A percentile compares a stretch with the other conserved stretches of the same genome.
phyloP scores from a whole-genome alignment of 2,797 vertebrate genomes.

The Phataginus tetradactyla region DNA sequence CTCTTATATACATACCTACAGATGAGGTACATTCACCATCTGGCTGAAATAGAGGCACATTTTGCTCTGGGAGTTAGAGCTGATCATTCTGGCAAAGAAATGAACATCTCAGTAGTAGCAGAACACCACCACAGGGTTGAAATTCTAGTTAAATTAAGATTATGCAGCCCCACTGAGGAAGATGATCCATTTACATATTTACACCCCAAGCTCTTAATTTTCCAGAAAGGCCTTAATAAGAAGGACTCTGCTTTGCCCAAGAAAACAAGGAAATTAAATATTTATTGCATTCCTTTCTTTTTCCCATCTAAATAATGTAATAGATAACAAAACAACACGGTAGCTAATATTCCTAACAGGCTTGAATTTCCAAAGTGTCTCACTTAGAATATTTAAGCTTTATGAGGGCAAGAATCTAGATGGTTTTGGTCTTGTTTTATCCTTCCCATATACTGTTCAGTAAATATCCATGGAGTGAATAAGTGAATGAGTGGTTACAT shows the following conservation, averaged over 20 bases:
- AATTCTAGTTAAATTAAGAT: conserved; percentile 74
- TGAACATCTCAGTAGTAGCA: background rate
- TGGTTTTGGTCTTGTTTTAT: background rate
- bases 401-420: background rate
- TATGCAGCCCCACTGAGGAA: conserved; percentile 28
- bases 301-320: background rate
- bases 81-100: conserved; percentile 46
- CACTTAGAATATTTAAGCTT: background rate
- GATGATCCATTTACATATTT: conserved; percentile 61
- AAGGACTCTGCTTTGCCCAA: background rate
- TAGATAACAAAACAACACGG: background rate
- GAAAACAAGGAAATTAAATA: conserved; percentile 23
- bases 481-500: background rate
- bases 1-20: background rate
- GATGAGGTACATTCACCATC: background rate
- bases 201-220: conserved; percentile 66
- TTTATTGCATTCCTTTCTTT: background rate
- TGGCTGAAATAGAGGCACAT: background rate
- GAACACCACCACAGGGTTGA: background rate
- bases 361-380: background rate
- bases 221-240: conserved; percentile 38
- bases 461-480: background rate
- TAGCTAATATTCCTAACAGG: background rate
- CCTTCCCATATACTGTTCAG: background rate
- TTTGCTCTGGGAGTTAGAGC: background rate